phyloP scores from a whole-genome alignment of 2,888 invertebrate species.

The Thera britannica region DNA sequence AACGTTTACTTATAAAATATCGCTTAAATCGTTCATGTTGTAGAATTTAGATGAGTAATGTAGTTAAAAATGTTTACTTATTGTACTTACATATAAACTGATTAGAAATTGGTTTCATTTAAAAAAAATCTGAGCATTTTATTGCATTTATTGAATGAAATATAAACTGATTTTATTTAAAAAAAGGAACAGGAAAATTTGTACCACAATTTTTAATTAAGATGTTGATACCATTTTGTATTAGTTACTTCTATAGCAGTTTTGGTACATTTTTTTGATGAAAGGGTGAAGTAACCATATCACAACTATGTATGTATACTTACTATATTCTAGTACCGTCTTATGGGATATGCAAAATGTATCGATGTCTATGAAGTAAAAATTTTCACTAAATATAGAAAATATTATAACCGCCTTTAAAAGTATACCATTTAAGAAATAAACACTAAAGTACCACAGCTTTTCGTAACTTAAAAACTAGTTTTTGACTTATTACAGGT shows the following conservation, averaged over 20 bases:
- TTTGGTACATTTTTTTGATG: slow-evolving; percentile 33
- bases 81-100: slow-evolving; percentile 38
- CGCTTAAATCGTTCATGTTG: slow-evolving; percentile 81
- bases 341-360: slow-evolving; percentile 57
- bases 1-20: slow-evolving; percentile 67
- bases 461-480: slow-evolving; percentile 13
- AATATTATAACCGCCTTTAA: slow-evolving; percentile 43
- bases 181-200: no score
- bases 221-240: background rate
- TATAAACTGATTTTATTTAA: slow-evolving; percentile 8
- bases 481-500: slow-evolving; percentile 15
- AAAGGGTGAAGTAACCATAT: slow-evolving; percentile 77
- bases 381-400: slow-evolving; percentile 36
- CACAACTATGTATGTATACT: slow-evolving; percentile 77
- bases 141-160: slow-evolving; percentile 44
- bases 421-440: slow-evolving; percentile 41
- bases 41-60: slow-evolving; percentile 71
- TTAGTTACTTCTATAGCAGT: slow-evolving; percentile 10
- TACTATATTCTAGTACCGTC: slow-evolving; percentile 61
- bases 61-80: slow-evolving; percentile 58
- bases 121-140: slow-evolving; percentile 40
- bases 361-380: slow-evolving; percentile 58
- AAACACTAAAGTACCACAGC: slow-evolving; percentile 29
- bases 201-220: background rate
- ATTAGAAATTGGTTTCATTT: slow-evolving; percentile 38